These are phyloP conservation scores for Heliocidaris erythrogramma DNA, from an alignment of 35 echinoderm and acorn worm species.

Conservation along the genomic window DNA sequence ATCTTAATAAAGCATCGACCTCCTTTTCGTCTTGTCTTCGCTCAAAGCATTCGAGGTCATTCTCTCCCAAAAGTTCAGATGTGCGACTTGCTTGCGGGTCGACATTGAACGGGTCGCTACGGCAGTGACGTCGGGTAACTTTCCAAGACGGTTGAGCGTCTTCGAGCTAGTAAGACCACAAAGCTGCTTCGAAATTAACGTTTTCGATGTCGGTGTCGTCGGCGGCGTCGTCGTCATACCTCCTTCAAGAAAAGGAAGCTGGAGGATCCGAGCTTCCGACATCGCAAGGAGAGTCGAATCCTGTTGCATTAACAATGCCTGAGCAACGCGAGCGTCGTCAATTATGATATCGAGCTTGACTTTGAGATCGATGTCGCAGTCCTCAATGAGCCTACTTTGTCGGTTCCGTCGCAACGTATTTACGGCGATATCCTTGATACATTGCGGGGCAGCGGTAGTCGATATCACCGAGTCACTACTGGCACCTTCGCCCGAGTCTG, in stretches of 20 bases:
- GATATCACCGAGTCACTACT: neutral
- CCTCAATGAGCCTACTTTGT: neutral
- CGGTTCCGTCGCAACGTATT: neutral
- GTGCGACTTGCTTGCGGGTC: neutral
- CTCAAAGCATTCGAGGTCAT: neutral
- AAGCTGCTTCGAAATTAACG: neutral
- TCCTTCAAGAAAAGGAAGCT: neutral
- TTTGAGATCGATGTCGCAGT: neutral
- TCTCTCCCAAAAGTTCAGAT: conserved; percentile 38
- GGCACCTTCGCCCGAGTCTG: neutral
- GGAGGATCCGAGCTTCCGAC: conserved; percentile 38
- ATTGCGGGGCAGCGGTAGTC: neutral
- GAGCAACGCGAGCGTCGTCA: conserved; percentile 21
- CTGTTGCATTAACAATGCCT: conserved; percentile 19
- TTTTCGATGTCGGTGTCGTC: neutral
- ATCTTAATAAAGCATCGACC: conserved; percentile 23
- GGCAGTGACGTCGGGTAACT: conserved; percentile 1
- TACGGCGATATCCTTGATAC: neutral
- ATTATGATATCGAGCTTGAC: conserved; percentile 2
- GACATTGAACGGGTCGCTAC: neutral
- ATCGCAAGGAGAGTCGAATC: conserved; percentile 38
- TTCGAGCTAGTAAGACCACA: neutral
- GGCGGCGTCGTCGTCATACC: neutral
- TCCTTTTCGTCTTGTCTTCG: conserved; percentile 2
- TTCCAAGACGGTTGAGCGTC: neutral